Base-by-base conservation (phyloP, 1,140 invertebrate genomes). In the Philotrypesis tridentata region DNA sequence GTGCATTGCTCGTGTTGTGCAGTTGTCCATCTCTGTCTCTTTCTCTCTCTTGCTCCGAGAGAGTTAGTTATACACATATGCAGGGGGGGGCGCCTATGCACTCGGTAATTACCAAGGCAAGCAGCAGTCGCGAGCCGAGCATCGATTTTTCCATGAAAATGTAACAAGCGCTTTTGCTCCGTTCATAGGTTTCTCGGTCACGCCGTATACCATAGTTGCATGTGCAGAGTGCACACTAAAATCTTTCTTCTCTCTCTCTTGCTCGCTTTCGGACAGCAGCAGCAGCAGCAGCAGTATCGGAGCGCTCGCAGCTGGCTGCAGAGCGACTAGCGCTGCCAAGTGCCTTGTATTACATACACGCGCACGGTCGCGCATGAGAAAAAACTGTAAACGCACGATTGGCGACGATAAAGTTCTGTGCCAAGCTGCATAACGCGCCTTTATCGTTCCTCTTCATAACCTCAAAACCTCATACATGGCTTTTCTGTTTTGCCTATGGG, bases 11-110 rank as follows among this genome's bases (percentile, higher is more conserved):
- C n/a, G n/a, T n/a, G n/a, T n/a, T n/a, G n/a, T n/a, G n/a, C n/a
- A n/a, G 8, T 33, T 65, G 43, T 40, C n/a, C 27, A 27, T 70
- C 29, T 70, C 67, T 70, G 9, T 70, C 67, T 68, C 67, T 70
- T 29, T 70, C 67, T 68, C 40, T 65, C 63, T 68, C 79, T 60
- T 21, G 4, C n/a, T n/a, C n/a, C n/a, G n/a, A n/a, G 55, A 3
- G 33, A 37, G 33, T 37, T 37, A 37, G 33, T 3, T 60, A 17
- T 23, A 29, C 12, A 29, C 27, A 65, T 29, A 65, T 23, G 27
- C 6, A 29, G 14, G 23, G 4, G 8, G 9, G 63, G 9, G 63
- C 27, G 63, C 25, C 63, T 29, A 43, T 43, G 48, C n/a, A 21
- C 48, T 14, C 48, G 48, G 48, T n/a, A 55, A 55, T 55, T 55